Evolutionary conservation across 1,140 invertebrate genomes (phyloP).

Genomic region (Heliothis subflexa): DNA sequence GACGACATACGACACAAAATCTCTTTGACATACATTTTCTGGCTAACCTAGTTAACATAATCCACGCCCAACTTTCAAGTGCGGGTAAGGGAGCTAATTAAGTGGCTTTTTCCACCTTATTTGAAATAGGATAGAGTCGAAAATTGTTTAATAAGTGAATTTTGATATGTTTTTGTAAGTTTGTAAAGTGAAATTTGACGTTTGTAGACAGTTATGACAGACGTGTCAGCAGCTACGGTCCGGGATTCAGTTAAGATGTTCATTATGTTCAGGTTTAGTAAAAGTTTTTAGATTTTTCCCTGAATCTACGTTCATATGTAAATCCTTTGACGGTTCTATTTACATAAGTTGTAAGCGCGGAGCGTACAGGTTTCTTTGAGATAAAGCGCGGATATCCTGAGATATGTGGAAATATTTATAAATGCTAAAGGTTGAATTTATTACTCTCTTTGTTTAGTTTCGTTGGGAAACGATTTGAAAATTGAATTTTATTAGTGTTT

Average conservation of each 20-base stretch:
- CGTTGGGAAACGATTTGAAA: neutral
- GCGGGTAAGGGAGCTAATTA: conserved; percentile 41
- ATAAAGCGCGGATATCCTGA: neutral
- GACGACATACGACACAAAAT: conserved; percentile 15
- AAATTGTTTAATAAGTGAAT: conserved; percentile 22
- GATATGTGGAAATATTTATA: conserved; percentile 39
- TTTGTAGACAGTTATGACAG: conserved; percentile 61
- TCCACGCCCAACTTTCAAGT: conserved; percentile 24
- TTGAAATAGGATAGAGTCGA: conserved; percentile 36
- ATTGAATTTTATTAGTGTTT: neutral
- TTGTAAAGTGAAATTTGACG: conserved; percentile 57
- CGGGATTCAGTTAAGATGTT: conserved; percentile 59
- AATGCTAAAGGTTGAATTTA: conserved; percentile 39
- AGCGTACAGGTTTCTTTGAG: conserved; percentile 12
- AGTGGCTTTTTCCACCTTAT: conserved; percentile 21
- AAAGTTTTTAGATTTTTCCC: conserved; percentile 31
- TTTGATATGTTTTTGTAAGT: conserved; percentile 33
- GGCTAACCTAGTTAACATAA: conserved; percentile 42
- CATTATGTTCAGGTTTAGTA: conserved; percentile 43
- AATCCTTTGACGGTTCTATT: conserved; percentile 34
- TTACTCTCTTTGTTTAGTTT: conserved; percentile 15
- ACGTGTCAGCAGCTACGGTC: conserved; percentile 60
- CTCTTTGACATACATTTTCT: conserved; percentile 44
- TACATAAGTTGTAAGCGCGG: conserved; percentile 24
- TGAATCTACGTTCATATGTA: conserved; percentile 9